Base-by-base conservation (phyloP, 2,888 invertebrate genomes). In the Syrphus vitripennis region DNA sequence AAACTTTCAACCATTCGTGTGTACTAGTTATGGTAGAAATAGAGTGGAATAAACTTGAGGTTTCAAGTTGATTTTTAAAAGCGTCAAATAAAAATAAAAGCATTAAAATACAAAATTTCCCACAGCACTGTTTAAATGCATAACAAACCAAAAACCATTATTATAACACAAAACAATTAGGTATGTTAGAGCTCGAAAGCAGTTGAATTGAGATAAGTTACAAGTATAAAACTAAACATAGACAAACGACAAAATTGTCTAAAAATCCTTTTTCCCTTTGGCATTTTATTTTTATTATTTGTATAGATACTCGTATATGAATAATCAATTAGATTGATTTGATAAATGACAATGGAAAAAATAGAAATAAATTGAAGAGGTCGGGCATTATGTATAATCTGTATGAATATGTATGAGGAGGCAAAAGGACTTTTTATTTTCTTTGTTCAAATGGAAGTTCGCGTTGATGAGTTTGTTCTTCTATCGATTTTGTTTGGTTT, bases 241-340 rank as follows among this genome's bases (percentile, higher is more conserved):
- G n/a, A n/a, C n/a, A n/a, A n/a, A n/a, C n/a, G 63, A 78, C 70
- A 70, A 65, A 53, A 10, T 12, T 50, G 26, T 40, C 45, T n/a
- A 16, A 57, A 48, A 70, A 53, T 21, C n/a, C n/a, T 63, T 31
- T 26, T 19, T 31, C 40, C n/a, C 21, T 19, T 19, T 59, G 29
- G 40, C 71, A 71, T 63, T 26, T 12, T 24, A 9, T 48, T 59
- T 9, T 31, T 29, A 7, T 31, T 50, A 14, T 37, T 37, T 50
- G 40, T 53, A 53, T n/a, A n/a, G n/a, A n/a, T n/a, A n/a, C n/a
- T n/a, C n/a, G n/a, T n/a, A 50, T 42, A 45, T 24, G 50, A 50
- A 26, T 50, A 50, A 55, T 40, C 50, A 63, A 63, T 63, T 50
- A 61, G 61, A 71, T 71, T 72, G 65, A 31, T 80, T 72, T 61